phyloP scores from a whole-genome alignment of 2,888 invertebrate species.

The Drosophila mimetica region DNA sequence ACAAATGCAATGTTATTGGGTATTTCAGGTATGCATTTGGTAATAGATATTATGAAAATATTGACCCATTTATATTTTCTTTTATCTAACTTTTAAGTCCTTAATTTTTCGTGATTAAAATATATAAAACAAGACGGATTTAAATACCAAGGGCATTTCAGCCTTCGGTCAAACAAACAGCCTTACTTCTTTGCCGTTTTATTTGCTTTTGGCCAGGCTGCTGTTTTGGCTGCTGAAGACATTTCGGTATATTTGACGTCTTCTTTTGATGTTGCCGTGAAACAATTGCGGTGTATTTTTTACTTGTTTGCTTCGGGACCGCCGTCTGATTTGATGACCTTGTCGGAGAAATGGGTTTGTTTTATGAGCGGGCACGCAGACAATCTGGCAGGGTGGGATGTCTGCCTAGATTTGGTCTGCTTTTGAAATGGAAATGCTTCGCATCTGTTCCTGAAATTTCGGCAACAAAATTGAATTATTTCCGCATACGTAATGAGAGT shows the following conservation, averaged over 20 bases:
- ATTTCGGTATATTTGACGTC: constrained; percentile 52
- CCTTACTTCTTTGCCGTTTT: constrained; percentile 13
- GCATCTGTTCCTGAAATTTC: constrained; percentile 22
- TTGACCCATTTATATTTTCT: too few relatives aligned
- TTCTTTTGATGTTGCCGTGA: constrained; percentile 62
- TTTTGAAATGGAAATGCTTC: constrained; percentile 41
- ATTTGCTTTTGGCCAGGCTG: constrained; percentile 9
- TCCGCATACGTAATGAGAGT: constrained; percentile 25
- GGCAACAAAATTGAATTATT: constrained; percentile 36
- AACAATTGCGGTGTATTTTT: constrained; percentile 60
- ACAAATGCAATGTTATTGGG: too few relatives aligned
- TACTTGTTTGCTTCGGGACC: constrained; percentile 24
- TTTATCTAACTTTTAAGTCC: too few relatives aligned
- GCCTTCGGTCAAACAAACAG: neutral
- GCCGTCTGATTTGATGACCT: constrained; percentile 64
- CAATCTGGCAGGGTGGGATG: neutral
- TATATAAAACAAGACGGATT: too few relatives aligned
- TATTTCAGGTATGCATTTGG: too few relatives aligned
- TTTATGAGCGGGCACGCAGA: constrained; percentile 33
- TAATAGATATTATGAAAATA: too few relatives aligned
- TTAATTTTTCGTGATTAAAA: neutral
- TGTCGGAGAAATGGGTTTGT: constrained; percentile 41
- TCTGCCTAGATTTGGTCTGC: constrained; percentile 21
- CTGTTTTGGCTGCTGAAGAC: constrained; percentile 49
- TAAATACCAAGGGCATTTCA: constrained; percentile 13